phyloP scores from a whole-genome alignment of 2,797 vertebrate genomes.

The Fistularia tabacaria region DNA sequence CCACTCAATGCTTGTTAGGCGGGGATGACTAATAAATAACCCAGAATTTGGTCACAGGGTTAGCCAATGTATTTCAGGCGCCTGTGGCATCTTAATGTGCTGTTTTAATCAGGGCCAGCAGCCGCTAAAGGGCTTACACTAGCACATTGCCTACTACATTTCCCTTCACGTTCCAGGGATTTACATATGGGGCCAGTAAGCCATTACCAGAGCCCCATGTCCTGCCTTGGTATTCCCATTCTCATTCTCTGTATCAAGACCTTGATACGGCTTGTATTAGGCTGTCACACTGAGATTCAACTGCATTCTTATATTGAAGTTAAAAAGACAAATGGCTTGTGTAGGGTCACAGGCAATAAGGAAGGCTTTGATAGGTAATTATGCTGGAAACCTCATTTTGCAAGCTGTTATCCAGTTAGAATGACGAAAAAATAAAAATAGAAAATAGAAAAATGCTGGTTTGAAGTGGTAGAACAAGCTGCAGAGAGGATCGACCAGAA shows the following conservation, averaged over 20 bases:
- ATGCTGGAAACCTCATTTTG: conserved; percentile 61
- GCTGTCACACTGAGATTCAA: no score
- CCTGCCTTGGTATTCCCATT: conserved; percentile 51
- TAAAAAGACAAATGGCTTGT: conserved; percentile 58
- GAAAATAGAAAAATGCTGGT: conserved; percentile 25
- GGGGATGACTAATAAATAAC: conserved; percentile 60
- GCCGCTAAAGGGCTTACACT: conserved; percentile 61
- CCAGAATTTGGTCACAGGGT: conserved; percentile 26
- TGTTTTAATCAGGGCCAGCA: conserved; percentile 65
- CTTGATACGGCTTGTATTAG: no score
- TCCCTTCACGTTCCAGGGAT: conserved; percentile 46
- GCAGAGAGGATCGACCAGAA: conserved; percentile 33
- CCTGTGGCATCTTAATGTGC: conserved; percentile 67
- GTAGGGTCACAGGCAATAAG: conserved; percentile 45
- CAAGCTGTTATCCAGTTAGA: conserved; percentile 59
- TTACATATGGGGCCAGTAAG: conserved; percentile 39
- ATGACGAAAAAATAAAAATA: neutral
- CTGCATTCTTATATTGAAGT: conserved; percentile 42
- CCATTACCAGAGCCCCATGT: conserved; percentile 37
- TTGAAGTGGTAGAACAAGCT: conserved; percentile 20
- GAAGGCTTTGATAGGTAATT: conserved; percentile 64
- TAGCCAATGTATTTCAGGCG: conserved; percentile 37
- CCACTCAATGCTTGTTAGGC: conserved; percentile 54
- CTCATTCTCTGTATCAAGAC: conserved; percentile 39
- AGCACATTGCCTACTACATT: conserved; percentile 53